phyloP scores from a whole-genome alignment of 2,113 vertebrate species.

The Trochalopteron elliotii region DNA sequence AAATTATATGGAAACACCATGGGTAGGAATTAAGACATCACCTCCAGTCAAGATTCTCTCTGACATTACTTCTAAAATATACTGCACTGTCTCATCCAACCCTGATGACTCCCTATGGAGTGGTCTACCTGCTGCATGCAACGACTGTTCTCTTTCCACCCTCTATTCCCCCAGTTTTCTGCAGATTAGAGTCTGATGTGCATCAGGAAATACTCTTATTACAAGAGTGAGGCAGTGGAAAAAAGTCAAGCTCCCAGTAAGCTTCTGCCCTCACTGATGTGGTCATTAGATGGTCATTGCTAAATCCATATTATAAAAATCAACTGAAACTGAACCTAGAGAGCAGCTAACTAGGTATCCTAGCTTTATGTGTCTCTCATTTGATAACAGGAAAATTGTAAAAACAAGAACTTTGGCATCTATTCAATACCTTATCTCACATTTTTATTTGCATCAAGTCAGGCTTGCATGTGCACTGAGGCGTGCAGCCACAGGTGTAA shows the following conservation, averaged over 20 bases:
- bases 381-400: not conserved
- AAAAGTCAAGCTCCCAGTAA: not conserved
- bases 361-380: not conserved
- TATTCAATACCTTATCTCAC: not conserved
- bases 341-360: not conserved
- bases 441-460: conserved; percentile 1
- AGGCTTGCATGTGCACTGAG: not conserved
- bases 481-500: not conserved
- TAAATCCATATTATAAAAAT: not conserved
- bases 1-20: not conserved
- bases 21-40: not conserved
- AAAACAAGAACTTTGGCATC: not conserved
- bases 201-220: not conserved
- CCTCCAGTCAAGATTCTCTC: not conserved
- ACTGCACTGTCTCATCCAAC: not conserved
- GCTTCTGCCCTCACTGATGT: not conserved
- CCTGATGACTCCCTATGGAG: not conserved
- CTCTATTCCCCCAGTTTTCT: not conserved
- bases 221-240: not conserved
- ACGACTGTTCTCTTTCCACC: not conserved
- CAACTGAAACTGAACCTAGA: not conserved
- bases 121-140: not conserved
- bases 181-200: not conserved
- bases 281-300: not conserved
- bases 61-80: not conserved